Evolutionary conservation across 1,140 invertebrate species (phyloP).

Genomic region (Rhopalosiphum padi): DNA sequence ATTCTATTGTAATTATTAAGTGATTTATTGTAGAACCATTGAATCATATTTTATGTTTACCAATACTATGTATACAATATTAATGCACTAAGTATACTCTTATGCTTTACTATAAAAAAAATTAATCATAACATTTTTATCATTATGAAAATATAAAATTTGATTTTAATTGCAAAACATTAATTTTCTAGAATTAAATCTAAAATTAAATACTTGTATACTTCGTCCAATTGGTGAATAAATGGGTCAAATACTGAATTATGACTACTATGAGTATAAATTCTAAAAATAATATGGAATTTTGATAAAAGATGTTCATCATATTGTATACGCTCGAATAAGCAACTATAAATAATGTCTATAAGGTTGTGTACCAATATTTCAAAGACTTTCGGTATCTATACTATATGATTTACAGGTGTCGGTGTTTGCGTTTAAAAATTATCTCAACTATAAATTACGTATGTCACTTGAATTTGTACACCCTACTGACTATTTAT

Average conservation of each 20-base stretch:
- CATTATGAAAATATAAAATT: not conserved
- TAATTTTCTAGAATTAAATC: not conserved
- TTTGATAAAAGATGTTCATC: not conserved
- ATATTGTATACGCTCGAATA: not conserved
- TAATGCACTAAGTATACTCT: not conserved
- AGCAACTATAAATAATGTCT: conserved; percentile 26
- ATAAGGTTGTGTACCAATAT: conserved; percentile 1
- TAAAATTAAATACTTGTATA: not conserved
- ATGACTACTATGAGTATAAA: not conserved
- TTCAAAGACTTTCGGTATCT: not conserved
- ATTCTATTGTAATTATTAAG: not conserved
- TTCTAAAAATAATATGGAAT: not conserved
- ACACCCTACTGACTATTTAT: not conserved
- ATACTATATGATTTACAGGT: not conserved
- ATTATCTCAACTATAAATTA: conserved; percentile 16
- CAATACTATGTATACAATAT: not conserved
- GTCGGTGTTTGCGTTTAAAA: not conserved
- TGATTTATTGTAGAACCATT: not conserved
- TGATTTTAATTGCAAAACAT: not conserved
- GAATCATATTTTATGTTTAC: not conserved
- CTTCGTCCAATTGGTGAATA: not conserved
- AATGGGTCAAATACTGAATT: not conserved
- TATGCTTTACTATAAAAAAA: not conserved
- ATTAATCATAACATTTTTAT: not conserved
- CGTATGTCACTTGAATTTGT: not conserved